phyloP scores from a whole-genome alignment of 2,888 invertebrate species.

The Cheilosia scutellata region DNA sequence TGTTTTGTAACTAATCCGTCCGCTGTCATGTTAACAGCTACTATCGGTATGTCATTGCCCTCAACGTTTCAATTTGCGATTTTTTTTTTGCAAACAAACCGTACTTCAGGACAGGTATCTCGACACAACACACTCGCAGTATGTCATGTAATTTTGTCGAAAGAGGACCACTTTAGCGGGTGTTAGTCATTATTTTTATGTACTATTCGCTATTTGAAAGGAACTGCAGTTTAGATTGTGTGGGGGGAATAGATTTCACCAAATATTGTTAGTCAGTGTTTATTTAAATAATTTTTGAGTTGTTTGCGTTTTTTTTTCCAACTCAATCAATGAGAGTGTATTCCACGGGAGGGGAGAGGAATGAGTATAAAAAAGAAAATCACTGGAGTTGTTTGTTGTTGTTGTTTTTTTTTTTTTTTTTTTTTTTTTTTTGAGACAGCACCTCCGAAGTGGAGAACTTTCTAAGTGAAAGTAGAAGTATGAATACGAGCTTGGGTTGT shows the following conservation, averaged over 20 bases:
- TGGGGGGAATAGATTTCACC: slow-evolving; percentile 56
- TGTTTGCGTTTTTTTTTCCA: neutral
- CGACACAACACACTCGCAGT: neutral
- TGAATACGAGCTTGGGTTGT: slow-evolving; percentile 26
- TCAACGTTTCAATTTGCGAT: slow-evolving; percentile 38
- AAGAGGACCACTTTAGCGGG: slow-evolving; percentile 19
- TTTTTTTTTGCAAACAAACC: slow-evolving; percentile 22
- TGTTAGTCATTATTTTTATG: slow-evolving; percentile 16
- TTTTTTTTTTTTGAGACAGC: slow-evolving; percentile 65
- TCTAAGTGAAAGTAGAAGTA: slow-evolving; percentile 75
- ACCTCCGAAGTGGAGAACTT: slow-evolving; percentile 68
- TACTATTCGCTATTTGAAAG: slow-evolving; percentile 56
- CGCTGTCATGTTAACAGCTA: slow-evolving; percentile 57
- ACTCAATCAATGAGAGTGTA: neutral
- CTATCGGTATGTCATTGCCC: slow-evolving; percentile 53
- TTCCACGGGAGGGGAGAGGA: neutral
- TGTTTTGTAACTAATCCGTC: slow-evolving; percentile 69
- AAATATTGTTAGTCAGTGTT: slow-evolving; percentile 13
- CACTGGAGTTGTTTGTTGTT: slow-evolving; percentile 41
- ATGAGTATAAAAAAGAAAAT: slow-evolving; percentile 58
- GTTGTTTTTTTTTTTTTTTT: no score
- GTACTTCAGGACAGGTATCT: neutral
- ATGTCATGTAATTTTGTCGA: slow-evolving; percentile 12
- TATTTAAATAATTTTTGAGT: neutral
- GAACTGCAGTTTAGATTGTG: slow-evolving; percentile 56